phyloP scores from a whole-genome alignment of 2,113 vertebrate genomes.

The Microcebus lehilahytsara region DNA sequence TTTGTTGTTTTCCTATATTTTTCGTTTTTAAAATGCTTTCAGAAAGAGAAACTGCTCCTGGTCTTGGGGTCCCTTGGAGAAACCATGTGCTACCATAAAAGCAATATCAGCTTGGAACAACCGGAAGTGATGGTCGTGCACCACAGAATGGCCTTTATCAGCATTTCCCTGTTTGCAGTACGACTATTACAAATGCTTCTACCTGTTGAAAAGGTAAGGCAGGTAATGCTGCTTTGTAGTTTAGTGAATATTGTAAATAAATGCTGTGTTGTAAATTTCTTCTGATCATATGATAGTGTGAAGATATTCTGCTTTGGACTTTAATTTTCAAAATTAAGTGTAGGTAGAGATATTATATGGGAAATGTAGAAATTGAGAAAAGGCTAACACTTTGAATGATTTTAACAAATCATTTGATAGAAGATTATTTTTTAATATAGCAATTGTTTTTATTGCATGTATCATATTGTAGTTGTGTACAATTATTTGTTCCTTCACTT shows the following conservation, averaged over 20 bases:
- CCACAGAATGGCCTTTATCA: slow-evolving; percentile 91
- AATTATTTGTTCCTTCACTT: background rate
- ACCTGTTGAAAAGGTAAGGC: slow-evolving; percentile 95
- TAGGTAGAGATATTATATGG: background rate
- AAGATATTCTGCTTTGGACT: background rate
- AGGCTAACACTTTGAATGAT: background rate
- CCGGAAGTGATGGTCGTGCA: slow-evolving; percentile 83
- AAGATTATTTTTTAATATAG: background rate
- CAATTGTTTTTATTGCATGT: background rate
- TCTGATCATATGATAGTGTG: background rate
- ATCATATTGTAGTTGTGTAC: background rate
- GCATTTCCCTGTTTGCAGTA: slow-evolving; percentile 88
- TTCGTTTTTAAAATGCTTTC: slow-evolving; percentile 67
- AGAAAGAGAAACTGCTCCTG: slow-evolving; percentile 90
- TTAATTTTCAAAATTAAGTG: background rate
- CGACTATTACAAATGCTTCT: slow-evolving; percentile 92
- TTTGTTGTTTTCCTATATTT: background rate
- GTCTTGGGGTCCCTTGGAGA: slow-evolving; percentile 90
- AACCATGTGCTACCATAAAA: slow-evolving; percentile 88
- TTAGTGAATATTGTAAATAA: background rate
- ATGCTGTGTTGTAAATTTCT: background rate
- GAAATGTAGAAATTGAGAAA: background rate
- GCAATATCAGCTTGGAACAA: slow-evolving; percentile 81
- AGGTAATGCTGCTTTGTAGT: background rate
- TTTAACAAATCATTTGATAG: background rate